A percentile compares a stretch with the other conserved stretches of the same genome.
Conservation (phyloP, 92 coral and sea anemone genomes). For the Heteractis magnifica region DNA sequence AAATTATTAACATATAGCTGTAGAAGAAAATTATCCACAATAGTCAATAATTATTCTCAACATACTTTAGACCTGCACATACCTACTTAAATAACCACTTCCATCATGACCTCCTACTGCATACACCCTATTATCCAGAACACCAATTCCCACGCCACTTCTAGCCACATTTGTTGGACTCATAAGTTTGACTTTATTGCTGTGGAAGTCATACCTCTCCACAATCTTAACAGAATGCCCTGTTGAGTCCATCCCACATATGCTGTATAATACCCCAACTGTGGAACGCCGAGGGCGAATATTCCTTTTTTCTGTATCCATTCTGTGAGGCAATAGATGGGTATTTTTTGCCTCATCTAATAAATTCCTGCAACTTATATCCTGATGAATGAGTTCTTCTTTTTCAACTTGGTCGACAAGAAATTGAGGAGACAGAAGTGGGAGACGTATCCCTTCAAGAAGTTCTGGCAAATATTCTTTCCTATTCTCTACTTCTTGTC, state of each 20-base stretch:
- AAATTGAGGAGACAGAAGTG: conserved; percentile 78
- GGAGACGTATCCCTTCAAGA: conserved; percentile 70
- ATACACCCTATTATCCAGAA: conserved; percentile 64
- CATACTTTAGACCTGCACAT: neutral
- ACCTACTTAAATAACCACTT: conserved; percentile 71
- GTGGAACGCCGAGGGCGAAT: conserved; percentile 66
- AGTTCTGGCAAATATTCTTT: conserved; percentile 68
- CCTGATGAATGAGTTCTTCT: conserved; percentile 83
- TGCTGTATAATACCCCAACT: conserved; percentile 56
- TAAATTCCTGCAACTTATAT: conserved; percentile 73
- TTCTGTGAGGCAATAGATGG: conserved; percentile 83
- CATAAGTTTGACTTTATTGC: conserved; percentile 64
- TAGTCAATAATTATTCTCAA: neutral
- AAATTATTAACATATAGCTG: too few species aligned
- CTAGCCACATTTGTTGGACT: conserved; percentile 67
- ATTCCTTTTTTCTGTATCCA: conserved; percentile 25
- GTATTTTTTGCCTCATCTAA: conserved; percentile 86
- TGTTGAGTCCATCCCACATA: conserved; percentile 88
- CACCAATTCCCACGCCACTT: conserved; percentile 79
- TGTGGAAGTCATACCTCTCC: conserved; percentile 73
- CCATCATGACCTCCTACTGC: conserved; percentile 90
- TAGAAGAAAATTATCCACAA: too few species aligned
- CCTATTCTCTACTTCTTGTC: conserved; percentile 66
- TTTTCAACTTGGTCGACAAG: conserved; percentile 85
- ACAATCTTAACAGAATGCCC: conserved; percentile 80